These are phyloP conservation scores for Chymomyza amoena DNA, from an alignment of 2,888 invertebrate species.

Conservation along the genomic window DNA sequence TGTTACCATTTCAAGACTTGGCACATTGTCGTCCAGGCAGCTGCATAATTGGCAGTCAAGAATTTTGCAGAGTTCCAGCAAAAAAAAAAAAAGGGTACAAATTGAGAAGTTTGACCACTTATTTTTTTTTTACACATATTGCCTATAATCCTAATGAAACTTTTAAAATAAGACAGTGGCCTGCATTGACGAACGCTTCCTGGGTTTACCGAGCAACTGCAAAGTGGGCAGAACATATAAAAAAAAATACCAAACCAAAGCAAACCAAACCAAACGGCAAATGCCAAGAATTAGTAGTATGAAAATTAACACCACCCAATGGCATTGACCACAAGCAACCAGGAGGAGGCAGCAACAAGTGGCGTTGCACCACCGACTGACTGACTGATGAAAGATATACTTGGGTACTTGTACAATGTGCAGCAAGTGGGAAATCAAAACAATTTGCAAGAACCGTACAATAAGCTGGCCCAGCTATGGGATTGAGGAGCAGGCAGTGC, in stretches of 20 bases:
- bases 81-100: not conserved
- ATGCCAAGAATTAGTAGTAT: conserved; percentile 70
- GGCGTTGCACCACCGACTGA: not conserved
- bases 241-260: not conserved
- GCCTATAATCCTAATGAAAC: not conserved
- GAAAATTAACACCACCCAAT: conserved; percentile 70
- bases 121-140: not conserved
- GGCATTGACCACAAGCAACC: conserved; percentile 64
- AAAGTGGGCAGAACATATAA: not conserved
- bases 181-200: conserved; percentile 34
- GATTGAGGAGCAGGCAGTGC: not conserved
- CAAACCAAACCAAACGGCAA: conserved; percentile 4
- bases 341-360: not conserved
- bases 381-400: not conserved
- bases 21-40: not conserved
- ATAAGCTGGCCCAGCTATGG: not conserved
- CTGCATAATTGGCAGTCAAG: not conserved
- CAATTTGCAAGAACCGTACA: conserved; percentile 10
- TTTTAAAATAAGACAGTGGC: not conserved
- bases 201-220: conserved; percentile 55
- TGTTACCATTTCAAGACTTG: not conserved
- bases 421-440: conserved; percentile 12
- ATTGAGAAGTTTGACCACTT: not conserved
- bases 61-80: not conserved
- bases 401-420: not conserved